These are phyloP conservation scores for Xestia sexstrigata DNA, from an alignment of 2,888 invertebrate genomes.

Conservation along the genomic window DNA sequence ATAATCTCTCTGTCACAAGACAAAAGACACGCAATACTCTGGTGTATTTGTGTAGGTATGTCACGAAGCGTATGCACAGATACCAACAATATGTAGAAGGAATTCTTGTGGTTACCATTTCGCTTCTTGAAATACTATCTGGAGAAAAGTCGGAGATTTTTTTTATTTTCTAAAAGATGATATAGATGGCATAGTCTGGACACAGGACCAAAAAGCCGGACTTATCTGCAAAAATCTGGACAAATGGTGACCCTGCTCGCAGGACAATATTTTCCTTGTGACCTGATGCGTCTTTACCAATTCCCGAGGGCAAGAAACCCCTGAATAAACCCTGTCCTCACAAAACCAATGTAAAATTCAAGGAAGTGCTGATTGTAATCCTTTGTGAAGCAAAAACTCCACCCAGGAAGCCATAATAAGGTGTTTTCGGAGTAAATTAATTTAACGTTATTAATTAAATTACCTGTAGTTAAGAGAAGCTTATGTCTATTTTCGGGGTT, in stretches of 20 bases:
- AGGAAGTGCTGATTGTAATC: not conserved
- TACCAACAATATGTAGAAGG: not conserved
- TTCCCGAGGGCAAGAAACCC: not conserved
- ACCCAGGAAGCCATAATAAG: not conserved
- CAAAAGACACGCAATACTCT: not conserved
- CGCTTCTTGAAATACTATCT: not conserved
- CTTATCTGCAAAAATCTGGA: not conserved
- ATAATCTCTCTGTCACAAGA: not conserved
- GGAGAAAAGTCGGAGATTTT: not conserved
- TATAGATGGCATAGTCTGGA: not conserved
- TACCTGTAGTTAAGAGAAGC: not conserved
- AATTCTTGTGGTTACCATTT: not conserved
- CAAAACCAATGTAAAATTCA: not conserved
- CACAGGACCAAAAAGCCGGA: not conserved
- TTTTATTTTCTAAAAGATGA: not conserved
- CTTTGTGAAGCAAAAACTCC: not conserved
- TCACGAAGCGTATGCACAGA: not conserved
- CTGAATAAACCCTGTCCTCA: not conserved
- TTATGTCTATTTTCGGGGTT: not conserved
- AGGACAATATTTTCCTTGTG: not conserved
- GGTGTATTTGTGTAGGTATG: not conserved
- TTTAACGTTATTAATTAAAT: not conserved
- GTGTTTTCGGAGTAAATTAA: not conserved
- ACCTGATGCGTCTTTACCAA: constrained; percentile 2
- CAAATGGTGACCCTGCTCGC: not conserved